These are phyloP conservation scores for Brachionichthys hirsutus DNA, from an alignment of 2,113 vertebrate species.

Conservation along the genomic window DNA sequence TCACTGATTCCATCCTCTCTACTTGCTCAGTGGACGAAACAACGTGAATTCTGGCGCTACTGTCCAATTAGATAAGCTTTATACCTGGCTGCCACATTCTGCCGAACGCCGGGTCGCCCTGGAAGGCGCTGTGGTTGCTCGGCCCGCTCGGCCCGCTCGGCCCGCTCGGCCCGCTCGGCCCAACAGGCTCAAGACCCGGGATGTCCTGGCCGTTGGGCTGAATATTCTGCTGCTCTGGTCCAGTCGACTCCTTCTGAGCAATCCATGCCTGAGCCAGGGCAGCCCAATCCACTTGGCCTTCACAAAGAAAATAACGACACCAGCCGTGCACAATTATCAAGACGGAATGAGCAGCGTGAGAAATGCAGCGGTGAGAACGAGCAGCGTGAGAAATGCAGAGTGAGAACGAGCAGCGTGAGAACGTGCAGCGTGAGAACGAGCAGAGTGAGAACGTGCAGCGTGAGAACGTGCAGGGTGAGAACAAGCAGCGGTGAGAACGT, in stretches of 20 bases:
- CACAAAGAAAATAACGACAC: slow-evolving; percentile 1
- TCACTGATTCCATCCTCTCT: too few species aligned
- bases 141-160: too few species aligned
- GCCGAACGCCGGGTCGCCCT: slow-evolving; percentile 89
- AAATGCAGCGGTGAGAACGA: too few species aligned
- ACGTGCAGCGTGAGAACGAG: too few species aligned
- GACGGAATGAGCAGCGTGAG: background rate
- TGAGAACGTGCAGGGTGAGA: too few species aligned
- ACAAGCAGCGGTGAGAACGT: too few species aligned
- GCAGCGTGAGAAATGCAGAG: too few species aligned
- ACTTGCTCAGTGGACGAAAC: background rate
- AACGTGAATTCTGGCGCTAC: background rate
- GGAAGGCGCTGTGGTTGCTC: slow-evolving; percentile 91
- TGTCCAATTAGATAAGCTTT: background rate
- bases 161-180: too few species aligned
- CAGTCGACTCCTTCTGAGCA: slow-evolving; percentile 94
- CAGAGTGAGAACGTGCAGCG: too few species aligned
- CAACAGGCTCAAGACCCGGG: slow-evolving; percentile 83
- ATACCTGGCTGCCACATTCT: slow-evolving; percentile 97
- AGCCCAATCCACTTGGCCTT: slow-evolving; percentile 99
- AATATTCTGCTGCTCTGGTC: slow-evolving; percentile 83
- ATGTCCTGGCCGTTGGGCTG: slow-evolving; percentile 94
- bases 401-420: too few species aligned
- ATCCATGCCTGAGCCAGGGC: slow-evolving; percentile 99
- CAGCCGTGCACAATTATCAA: background rate